A percentile compares a stretch with the other conserved stretches of the same genome.
Conservation (phyloP, 1,140 invertebrate genomes). For the Linepithema humile region DNA sequence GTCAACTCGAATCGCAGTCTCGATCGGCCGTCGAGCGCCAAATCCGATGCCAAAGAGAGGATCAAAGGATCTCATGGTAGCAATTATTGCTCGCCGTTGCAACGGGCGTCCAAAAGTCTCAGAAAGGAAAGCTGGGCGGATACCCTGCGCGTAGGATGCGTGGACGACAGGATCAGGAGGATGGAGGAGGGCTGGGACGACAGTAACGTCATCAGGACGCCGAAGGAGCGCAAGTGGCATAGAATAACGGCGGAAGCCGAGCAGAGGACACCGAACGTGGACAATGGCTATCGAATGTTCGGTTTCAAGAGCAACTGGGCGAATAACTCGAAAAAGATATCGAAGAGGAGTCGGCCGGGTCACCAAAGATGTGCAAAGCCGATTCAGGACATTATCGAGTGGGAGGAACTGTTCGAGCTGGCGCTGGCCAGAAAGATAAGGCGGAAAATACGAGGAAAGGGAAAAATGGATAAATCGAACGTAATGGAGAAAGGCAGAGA, state of each 20-base stretch:
- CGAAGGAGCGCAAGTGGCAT: conserved; percentile 78
- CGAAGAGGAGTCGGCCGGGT: conserved; percentile 20
- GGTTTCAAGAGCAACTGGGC: conserved; percentile 25
- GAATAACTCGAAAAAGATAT: conserved; percentile 41
- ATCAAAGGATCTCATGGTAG: neutral
- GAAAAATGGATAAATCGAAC: conserved; percentile 9
- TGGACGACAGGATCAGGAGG: conserved; percentile 73
- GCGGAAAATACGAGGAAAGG: conserved; percentile 28
- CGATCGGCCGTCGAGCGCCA: conserved; percentile 5
- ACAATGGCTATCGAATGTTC: conserved; percentile 25
- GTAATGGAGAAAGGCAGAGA: neutral
- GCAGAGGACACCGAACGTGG: conserved; percentile 47
- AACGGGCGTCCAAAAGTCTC: conserved; percentile 37
- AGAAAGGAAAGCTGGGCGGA: conserved; percentile 83
- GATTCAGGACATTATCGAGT: conserved; percentile 79
- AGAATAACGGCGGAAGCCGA: conserved; percentile 77
- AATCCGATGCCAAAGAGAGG: conserved; percentile 4
- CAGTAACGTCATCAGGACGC: conserved; percentile 75
- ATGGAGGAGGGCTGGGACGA: conserved; percentile 82
- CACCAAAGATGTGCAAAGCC: conserved; percentile 70
- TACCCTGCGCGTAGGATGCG: conserved; percentile 70
- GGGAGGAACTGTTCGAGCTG: conserved; percentile 85
- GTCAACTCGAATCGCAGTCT: neutral
- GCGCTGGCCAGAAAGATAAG: conserved; percentile 83
- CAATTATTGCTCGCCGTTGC: neutral